Base-by-base conservation (phyloP, 2,113 vertebrate species). In the Megaceryle torquata region DNA sequence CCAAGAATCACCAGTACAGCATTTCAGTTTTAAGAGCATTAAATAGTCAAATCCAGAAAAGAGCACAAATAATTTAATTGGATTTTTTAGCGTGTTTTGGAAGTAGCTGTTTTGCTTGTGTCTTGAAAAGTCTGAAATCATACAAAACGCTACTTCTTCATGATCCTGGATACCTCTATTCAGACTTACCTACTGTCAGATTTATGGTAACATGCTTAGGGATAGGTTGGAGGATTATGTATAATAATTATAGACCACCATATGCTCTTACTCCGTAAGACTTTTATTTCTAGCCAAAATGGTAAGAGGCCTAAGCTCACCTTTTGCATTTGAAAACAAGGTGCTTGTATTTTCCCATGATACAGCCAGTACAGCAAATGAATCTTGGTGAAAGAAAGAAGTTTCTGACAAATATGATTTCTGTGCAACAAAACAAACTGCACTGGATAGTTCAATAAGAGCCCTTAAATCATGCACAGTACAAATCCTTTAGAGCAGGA, bases 381-480 rank as follows among this genome's bases (percentile, higher is more conserved):
- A 88, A 64, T 68, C 43, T 71, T 60, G 48, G 72, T 57, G 82
- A 90, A 95, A 95, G 67, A 86, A 61, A 86, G 14, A 54, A 15
- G 51, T 80, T 94, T 91, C 86, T 67, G 37, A 74, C 53, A 82
- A 82, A 86, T 85, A 65, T 0, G 5, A 43, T 77, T 90, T 82
- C 65, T 84, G 22, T 61, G 80, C 76, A 86, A 77, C 79, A 90
- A 92, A 91, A 71, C 78, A 86, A 91, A 60, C n/a, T 3, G 7
- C 44, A 24, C 37, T 15, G 87, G 63, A 51, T 54, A 67, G 88
- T 88, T 92, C 88, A 88, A 6, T 44, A 33, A 79, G 60, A 13
- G 43, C 68, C 63, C 61, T 91, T 96, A 97, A 96, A 96, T 96
- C 93, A 91, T 39, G 44, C 54, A 35, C 19, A 24, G 72, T 57